Conservation (phyloP, 2,888 invertebrate genomes). For the Nasonovia ribisnigri region DNA sequence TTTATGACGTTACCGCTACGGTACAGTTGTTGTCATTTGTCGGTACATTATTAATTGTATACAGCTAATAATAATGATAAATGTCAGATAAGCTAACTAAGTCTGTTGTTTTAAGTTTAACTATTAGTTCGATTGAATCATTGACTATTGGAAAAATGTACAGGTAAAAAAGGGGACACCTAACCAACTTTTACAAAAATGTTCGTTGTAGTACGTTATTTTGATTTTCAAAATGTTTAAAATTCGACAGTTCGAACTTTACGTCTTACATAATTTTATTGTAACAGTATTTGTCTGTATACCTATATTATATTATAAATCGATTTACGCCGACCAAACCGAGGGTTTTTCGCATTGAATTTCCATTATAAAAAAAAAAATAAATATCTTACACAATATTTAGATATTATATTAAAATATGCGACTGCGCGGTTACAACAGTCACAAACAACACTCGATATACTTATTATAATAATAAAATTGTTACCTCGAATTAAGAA, state of each 20-base stretch:
- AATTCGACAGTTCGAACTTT: no score
- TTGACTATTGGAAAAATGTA: neutral
- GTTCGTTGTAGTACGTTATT: no score
- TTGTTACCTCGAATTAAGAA: no score
- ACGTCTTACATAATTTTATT: neutral
- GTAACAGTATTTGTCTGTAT: neutral
- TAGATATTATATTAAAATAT: neutral
- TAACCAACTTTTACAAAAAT: no score
- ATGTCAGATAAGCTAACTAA: neutral
- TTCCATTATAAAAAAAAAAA: neutral
- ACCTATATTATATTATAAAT: no score
- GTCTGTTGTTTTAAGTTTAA: neutral
- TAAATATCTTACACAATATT: neutral
- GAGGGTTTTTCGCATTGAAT: neutral
- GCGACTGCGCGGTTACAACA: neutral
- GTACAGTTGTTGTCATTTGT: neutral
- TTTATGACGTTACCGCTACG: neutral
- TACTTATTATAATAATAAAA: neutral
- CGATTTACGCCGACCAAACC: neutral
- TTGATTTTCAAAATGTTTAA: no score
- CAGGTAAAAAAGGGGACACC: no score
- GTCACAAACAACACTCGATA: neutral
- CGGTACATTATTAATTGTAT: neutral
- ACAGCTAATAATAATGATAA: no score
- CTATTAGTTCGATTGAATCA: neutral